Evolutionary conservation across 1,140 invertebrate genomes (phyloP), one percentile per base, ranked within the genome.

Genomic region (Drosophila ficusphila): DNA sequence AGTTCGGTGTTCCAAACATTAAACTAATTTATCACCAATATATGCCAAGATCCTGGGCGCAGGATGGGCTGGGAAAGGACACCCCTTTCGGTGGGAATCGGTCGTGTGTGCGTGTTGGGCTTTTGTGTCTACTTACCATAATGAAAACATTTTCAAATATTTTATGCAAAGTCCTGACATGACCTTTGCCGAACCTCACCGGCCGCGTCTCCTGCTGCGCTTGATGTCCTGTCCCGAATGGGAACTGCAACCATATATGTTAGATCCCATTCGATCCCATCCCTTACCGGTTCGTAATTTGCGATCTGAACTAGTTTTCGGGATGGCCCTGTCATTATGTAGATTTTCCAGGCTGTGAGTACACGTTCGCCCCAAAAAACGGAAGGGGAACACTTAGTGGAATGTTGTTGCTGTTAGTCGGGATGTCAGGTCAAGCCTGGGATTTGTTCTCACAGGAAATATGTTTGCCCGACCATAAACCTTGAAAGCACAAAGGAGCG

Each of bases 71-170:
- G 51, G 56, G 64, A 53, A 67, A 74, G 58, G 27, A 60, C 62
- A 83, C 58, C 79, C 73, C 72, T 46, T 77, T 48, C 31, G 39
- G 78, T 82, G 78, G 77, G 77, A 79, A 79, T 44, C 51, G 44
- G 36, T 75, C 46, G 69, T 53, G 51, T 41, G 67, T 65, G 69
- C 48, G 51, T 41, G 67, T 65, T 70, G 60, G 79, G 70, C 81
- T 72, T 79, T 79, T 85, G 76, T 81, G 82, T 88, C 79, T 85
- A 69, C 71, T 85, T 85, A 85, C 76, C 79, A 88, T 88, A 88
- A 88, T 88, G 82, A 88, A 88, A 88, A 88, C 82, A 88, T 88
- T 88, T 86, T 88, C 83, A 88, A 88, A 88, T 82, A 88, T 88
- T 88, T 88, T 88, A 88, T 88, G 82, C 82, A 86, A 81, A 86